phyloP scores from a whole-genome alignment of 1,140 invertebrate genomes.

The Drosophila kepulauana region DNA sequence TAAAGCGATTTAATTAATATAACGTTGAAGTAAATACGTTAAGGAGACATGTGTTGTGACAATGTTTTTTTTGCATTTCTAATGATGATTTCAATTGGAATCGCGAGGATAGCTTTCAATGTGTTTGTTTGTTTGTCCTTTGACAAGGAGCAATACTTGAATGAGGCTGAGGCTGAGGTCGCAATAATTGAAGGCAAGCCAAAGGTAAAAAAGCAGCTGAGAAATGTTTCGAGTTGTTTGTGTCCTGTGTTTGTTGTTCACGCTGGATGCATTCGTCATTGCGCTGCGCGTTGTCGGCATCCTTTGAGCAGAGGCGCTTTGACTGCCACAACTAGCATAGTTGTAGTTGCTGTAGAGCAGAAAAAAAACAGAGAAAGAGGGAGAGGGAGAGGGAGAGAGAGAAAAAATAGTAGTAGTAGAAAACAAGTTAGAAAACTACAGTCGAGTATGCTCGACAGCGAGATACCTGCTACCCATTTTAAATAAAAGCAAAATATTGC shows the following conservation, averaged over 20 bases:
- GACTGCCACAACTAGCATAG: slow-evolving; percentile 48
- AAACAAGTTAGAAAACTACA: too few relatives aligned
- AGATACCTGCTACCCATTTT: too few relatives aligned
- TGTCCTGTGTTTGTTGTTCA: slow-evolving; percentile 48
- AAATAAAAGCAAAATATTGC: too few relatives aligned
- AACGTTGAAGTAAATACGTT: neutral
- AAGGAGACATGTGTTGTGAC: neutral
- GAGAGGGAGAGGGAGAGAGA: too few relatives aligned
- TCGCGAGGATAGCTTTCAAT: neutral
- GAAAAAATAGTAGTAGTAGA: neutral
- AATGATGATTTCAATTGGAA: neutral
- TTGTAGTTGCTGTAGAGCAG: slow-evolving; percentile 26
- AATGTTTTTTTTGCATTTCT: too few relatives aligned
- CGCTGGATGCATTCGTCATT: slow-evolving; percentile 54
- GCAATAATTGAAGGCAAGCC: neutral
- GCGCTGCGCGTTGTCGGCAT: slow-evolving; percentile 52
- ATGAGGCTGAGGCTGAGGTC: neutral
- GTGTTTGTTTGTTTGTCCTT: neutral
- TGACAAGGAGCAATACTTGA: neutral
- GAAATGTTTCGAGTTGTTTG: slow-evolving; percentile 67
- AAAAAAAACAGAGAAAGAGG: slow-evolving; percentile 15
- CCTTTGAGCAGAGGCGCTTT: slow-evolving; percentile 71
- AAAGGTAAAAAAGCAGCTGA: slow-evolving; percentile 14
- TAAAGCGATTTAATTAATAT: slow-evolving; percentile 16
- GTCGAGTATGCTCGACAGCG: too few relatives aligned